Evolutionary conservation across 2,797 vertebrate species (phyloP).

Genomic region (Steatocranus sp.): DNA sequence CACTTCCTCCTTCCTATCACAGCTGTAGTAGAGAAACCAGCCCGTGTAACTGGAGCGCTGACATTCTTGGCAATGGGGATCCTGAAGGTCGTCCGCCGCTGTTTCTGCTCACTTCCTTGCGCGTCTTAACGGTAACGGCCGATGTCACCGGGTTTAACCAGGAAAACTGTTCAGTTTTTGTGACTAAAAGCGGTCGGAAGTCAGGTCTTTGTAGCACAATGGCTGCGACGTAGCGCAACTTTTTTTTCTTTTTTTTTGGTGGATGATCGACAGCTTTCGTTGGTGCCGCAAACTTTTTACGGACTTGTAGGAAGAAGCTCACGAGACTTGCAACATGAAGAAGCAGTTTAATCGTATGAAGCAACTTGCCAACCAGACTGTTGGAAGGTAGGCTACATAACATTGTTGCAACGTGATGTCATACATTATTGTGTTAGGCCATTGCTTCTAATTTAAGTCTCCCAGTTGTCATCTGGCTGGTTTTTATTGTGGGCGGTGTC

Average conservation of each 20-base stretch:
- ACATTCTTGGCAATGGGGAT: conserved; percentile 20
- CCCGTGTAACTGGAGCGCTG: neutral
- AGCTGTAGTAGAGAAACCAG: conserved; percentile 12
- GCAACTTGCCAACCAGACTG: conserved; percentile 96
- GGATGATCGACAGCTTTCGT: conserved; percentile 25
- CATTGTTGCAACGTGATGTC: neutral
- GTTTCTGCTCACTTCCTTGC: neutral
- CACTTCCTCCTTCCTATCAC: conserved; percentile 76
- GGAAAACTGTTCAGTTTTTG: neutral
- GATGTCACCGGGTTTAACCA: neutral
- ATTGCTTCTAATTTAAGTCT: neutral
- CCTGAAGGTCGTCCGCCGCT: neutral
- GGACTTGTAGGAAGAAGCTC: conserved; percentile 1
- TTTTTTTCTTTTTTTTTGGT: neutral
- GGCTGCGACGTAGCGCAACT: conserved; percentile 65
- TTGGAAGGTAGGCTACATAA: conserved; percentile 83
- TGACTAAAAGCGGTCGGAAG: conserved; percentile 1
- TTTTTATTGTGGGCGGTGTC: conserved; percentile 31
- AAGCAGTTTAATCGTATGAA: conserved; percentile 96
- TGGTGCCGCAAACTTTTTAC: conserved; percentile 39
- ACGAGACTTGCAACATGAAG: conserved; percentile 79
- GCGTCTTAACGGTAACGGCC: neutral
- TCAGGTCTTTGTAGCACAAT: conserved; percentile 46
- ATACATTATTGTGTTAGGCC: neutral
- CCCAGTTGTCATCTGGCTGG: neutral